Evolutionary conservation across 2,113 vertebrate genomes (phyloP).

Genomic region (Saccopteryx bilineata): DNA sequence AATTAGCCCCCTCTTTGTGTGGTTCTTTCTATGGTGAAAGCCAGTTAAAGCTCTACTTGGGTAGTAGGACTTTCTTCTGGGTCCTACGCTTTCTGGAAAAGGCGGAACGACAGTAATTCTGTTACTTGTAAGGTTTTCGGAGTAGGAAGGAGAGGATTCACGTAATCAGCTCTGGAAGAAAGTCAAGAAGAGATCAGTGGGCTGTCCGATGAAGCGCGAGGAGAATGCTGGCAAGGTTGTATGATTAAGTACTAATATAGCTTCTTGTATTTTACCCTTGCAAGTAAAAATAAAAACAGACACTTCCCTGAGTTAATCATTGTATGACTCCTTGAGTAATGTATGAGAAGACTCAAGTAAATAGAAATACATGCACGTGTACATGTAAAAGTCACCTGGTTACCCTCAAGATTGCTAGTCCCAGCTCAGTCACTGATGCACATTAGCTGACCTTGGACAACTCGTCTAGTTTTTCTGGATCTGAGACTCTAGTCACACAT

Average conservation of each 20-base stretch:
- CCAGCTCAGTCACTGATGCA: not conserved
- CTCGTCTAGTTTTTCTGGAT: too few species aligned
- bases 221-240: not conserved
- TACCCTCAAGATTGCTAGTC: not conserved
- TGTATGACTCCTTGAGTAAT: not conserved
- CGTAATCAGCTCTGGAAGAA: not conserved
- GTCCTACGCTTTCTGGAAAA: not conserved
- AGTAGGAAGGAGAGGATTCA: not conserved
- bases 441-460: not conserved
- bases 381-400: not conserved
- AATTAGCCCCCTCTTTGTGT: too few species aligned
- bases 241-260: not conserved
- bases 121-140: not conserved
- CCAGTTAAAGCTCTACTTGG: not conserved
- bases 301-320: not conserved
- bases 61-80: not conserved
- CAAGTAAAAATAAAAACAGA: not conserved
- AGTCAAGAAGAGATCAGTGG: not conserved
- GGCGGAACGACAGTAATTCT: constrained; percentile 21
- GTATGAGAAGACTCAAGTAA: not conserved
- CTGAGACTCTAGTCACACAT: not conserved
- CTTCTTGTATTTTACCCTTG: not conserved
- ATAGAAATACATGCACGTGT: not conserved
- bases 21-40: not conserved
- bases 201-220: not conserved